Percentiles rank a stretch among this genome's conserved stretches.
These are phyloP conservation scores for Drosophila kanekoi DNA, from an alignment of 2,888 invertebrate genomes.

Conservation along the genomic window DNA sequence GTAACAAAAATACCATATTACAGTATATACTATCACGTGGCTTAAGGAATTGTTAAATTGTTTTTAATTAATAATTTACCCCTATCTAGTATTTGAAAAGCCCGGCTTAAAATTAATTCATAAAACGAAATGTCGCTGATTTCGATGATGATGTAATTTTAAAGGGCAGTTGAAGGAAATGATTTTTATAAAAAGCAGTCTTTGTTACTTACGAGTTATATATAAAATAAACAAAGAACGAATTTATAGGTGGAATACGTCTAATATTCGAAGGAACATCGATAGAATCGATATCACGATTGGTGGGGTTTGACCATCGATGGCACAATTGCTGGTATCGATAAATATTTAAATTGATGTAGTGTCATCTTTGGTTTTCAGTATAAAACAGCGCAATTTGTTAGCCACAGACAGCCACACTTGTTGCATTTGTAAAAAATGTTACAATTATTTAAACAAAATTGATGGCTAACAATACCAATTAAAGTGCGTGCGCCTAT, in stretches of 20 bases:
- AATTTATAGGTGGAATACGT: neutral
- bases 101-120: too few relatives aligned
- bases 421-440: slow-evolving; percentile 59
- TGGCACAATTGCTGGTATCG: slow-evolving; percentile 7
- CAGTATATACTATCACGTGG: neutral
- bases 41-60: too few relatives aligned
- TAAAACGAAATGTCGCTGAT: too few relatives aligned
- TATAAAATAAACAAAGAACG: too few relatives aligned
- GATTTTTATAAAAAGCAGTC: too few relatives aligned
- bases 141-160: too few relatives aligned
- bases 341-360: neutral
- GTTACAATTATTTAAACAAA: slow-evolving; percentile 66
- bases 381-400: slow-evolving; percentile 45
- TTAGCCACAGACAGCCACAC: slow-evolving; percentile 49
- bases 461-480: slow-evolving; percentile 40
- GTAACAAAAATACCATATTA: slow-evolving; percentile 4
- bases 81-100: too few relatives aligned
- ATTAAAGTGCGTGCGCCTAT: slow-evolving; percentile 43
- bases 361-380: slow-evolving; percentile 18
- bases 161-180: too few relatives aligned
- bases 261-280: slow-evolving; percentile 1
- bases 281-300: neutral
- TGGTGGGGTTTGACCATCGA: neutral
- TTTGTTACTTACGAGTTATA: neutral
- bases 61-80: too few relatives aligned